Percentiles rank a stretch among this genome's conserved stretches.
These are phyloP conservation scores for Phylloscopus whistleri DNA, from an alignment of 2,113 vertebrate genomes.

Conservation along the genomic window DNA sequence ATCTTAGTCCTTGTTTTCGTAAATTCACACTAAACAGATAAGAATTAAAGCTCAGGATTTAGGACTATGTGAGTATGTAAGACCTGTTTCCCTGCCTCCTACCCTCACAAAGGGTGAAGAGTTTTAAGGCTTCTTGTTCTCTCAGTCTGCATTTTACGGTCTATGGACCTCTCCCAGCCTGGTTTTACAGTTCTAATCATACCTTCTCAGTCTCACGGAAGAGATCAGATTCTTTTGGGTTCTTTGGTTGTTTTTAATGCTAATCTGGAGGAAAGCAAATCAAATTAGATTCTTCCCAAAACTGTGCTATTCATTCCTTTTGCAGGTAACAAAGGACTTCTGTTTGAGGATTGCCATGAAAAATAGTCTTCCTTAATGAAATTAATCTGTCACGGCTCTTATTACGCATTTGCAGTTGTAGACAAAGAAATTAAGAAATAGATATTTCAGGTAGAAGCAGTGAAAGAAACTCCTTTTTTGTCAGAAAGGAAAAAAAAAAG, in stretches of 20 bases:
- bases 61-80: background rate
- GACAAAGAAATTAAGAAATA: constrained; percentile 34
- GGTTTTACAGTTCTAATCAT: constrained; percentile 20
- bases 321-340: constrained; percentile 14
- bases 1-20: background rate
- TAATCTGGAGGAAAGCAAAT: background rate
- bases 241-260: constrained; percentile 8
- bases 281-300: background rate
- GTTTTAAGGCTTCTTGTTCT: background rate
- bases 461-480: background rate
- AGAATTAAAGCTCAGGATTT: background rate
- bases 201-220: background rate
- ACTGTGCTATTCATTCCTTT: background rate
- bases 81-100: background rate
- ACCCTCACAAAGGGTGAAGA: background rate
- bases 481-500: background rate
- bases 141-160: background rate
- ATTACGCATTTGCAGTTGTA: background rate
- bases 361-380: constrained; percentile 29
- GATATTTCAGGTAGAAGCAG: background rate
- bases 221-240: constrained; percentile 21
- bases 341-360: constrained; percentile 26
- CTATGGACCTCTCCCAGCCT: background rate
- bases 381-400: constrained; percentile 9
- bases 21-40: background rate